Conservation (phyloP, 2,113 vertebrate species). For the Aspidoscelis tigris region DNA sequence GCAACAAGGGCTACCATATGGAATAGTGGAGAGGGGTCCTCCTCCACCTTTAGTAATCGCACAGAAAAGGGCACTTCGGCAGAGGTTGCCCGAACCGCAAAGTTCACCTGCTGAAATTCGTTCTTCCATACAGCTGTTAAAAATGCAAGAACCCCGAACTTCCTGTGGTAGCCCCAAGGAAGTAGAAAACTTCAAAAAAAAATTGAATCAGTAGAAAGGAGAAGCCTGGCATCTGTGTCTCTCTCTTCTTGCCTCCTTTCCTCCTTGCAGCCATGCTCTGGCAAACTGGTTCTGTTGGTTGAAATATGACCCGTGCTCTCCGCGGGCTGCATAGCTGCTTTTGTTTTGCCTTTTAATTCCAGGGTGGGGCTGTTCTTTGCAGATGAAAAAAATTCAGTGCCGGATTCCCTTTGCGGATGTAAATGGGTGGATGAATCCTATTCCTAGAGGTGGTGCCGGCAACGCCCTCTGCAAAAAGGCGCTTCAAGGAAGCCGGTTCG, state of each 20-base stretch:
- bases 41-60: too few relatives aligned
- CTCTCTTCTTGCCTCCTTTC: neutral
- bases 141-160: neutral
- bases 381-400: conserved; percentile 44
- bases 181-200: neutral
- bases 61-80: too few relatives aligned
- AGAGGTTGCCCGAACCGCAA: too few relatives aligned
- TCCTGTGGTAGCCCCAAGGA: neutral
- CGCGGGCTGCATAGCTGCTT: neutral
- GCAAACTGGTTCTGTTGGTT: neutral
- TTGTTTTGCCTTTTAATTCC: neutral
- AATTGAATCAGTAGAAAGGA: neutral
- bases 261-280: neutral
- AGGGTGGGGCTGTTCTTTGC: neutral
- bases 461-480: neutral
- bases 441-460: neutral
- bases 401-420: conserved; percentile 76
- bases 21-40: neutral
- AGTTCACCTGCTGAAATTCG: neutral
- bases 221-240: neutral
- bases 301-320: too few relatives aligned
- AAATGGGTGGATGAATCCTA: conserved; percentile 40
- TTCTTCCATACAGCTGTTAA: neutral
- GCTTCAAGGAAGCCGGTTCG: neutral
- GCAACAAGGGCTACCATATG: too few relatives aligned